Conservation (phyloP, 1,140 invertebrate species). For the Adoxophyes honmai region DNA sequence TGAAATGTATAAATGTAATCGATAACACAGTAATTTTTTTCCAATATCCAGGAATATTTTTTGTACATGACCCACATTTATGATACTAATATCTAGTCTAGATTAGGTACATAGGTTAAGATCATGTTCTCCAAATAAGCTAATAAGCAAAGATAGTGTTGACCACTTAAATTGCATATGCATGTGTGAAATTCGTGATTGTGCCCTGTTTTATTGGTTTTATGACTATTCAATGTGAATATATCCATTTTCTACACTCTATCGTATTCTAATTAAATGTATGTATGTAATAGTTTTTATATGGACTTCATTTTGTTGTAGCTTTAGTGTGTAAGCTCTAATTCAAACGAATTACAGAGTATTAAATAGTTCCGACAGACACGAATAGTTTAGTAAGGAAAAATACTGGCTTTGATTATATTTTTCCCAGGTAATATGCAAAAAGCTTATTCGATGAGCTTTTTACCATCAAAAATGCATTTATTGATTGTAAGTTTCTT, state of each 20-base stretch:
- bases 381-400: constrained; percentile 6
- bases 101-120: constrained; percentile 13
- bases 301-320: constrained; percentile 24
- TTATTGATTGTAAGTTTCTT: constrained; percentile 12
- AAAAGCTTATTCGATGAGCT: neutral
- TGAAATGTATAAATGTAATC: neutral
- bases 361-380: neutral
- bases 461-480: constrained; percentile 12
- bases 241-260: constrained; percentile 73
- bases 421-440: neutral
- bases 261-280: constrained; percentile 51
- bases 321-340: neutral
- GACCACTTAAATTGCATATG: neutral
- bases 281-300: constrained; percentile 36
- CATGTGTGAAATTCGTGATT: neutral
- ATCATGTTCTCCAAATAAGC: constrained; percentile 9
- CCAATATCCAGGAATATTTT: neutral
- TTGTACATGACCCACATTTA: constrained; percentile 8
- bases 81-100: constrained; percentile 16
- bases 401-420: neutral
- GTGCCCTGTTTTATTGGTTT: constrained; percentile 63
- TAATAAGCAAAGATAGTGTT: constrained; percentile 1
- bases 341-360: no score
- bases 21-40: neutral
- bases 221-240: constrained; percentile 36